Conservation (phyloP, 2,888 invertebrate species). For the Ernsta delagoae region DNA sequence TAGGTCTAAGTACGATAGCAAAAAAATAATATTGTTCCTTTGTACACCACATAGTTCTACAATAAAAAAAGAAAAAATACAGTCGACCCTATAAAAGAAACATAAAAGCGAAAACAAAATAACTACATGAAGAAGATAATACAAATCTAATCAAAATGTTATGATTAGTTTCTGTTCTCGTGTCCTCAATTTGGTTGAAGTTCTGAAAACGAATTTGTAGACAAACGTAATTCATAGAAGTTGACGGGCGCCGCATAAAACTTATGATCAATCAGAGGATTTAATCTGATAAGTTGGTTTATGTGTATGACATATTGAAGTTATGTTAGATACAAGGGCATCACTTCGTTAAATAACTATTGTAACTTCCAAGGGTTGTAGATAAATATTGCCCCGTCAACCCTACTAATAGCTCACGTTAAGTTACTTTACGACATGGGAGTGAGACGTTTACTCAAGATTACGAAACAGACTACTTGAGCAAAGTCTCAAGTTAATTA, state of each 20-base stretch:
- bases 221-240: slow-evolving; percentile 1
- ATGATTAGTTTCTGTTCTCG: slow-evolving; percentile 26
- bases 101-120: too few relatives aligned
- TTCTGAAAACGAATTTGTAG: slow-evolving; percentile 27
- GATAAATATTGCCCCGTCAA: slow-evolving; percentile 51
- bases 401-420: slow-evolving; percentile 49
- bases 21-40: too few relatives aligned
- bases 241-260: slow-evolving; percentile 16
- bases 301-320: slow-evolving; percentile 13
- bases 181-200: slow-evolving; percentile 25
- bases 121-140: not conserved
- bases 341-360: slow-evolving; percentile 36
- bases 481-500: slow-evolving; percentile 17
- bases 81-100: too few relatives aligned
- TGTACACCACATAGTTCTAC: too few relatives aligned
- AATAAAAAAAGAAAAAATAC: too few relatives aligned
- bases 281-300: slow-evolving; percentile 33
- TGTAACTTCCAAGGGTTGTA: slow-evolving; percentile 39
- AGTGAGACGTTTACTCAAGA: slow-evolving; percentile 25
- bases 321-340: slow-evolving; percentile 26
- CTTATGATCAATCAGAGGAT: slow-evolving; percentile 30
- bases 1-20: too few relatives aligned
- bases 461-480: slow-evolving; percentile 20
- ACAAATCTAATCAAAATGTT: slow-evolving; percentile 34
- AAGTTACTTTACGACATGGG: slow-evolving; percentile 30